Percentiles rank a stretch among this genome's conserved stretches.
phyloP scores from a whole-genome alignment of 2,888 invertebrate species.

The Rhyacophila evoluta region DNA sequence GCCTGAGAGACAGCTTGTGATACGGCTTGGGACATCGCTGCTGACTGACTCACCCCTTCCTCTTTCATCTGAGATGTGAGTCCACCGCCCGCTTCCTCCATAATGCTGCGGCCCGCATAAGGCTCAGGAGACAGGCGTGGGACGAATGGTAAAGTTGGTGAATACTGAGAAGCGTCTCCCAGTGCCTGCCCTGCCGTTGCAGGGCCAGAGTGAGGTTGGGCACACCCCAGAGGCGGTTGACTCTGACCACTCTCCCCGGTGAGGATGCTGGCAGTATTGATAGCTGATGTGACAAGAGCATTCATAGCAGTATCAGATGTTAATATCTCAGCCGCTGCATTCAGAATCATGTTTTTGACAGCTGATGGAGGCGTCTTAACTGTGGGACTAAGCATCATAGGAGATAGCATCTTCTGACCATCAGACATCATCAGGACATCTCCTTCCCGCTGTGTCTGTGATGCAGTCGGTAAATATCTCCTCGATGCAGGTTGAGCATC shows the following conservation, averaged over 20 bases:
- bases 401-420: constrained; percentile 53
- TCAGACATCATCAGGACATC: constrained; percentile 65
- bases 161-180: constrained; percentile 57
- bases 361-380: constrained; percentile 73
- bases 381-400: constrained; percentile 57
- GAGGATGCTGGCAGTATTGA: constrained; percentile 67
- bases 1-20: constrained; percentile 68
- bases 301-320: constrained; percentile 74
- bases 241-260: constrained; percentile 61
- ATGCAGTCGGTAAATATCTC: constrained; percentile 25
- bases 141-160: constrained; percentile 56
- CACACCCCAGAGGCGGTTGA: constrained; percentile 58
- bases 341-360: constrained; percentile 81
- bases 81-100: constrained; percentile 40
- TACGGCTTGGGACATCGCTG: constrained; percentile 69
- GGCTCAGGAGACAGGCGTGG: constrained; percentile 56
- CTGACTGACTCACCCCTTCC: constrained; percentile 61
- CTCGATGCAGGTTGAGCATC: no score
- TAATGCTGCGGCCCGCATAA: constrained; percentile 57
- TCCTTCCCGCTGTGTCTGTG: constrained; percentile 36
- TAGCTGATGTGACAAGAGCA: constrained; percentile 70
- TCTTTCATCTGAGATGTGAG: constrained; percentile 54
- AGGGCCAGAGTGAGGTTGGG: constrained; percentile 61
- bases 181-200: constrained; percentile 36
- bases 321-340: constrained; percentile 79